Evolutionary conservation across 2,797 vertebrate genomes (phyloP), one percentile per base, ranked within the genome.

Genomic region (Rhabdophis nuchalis): DNA sequence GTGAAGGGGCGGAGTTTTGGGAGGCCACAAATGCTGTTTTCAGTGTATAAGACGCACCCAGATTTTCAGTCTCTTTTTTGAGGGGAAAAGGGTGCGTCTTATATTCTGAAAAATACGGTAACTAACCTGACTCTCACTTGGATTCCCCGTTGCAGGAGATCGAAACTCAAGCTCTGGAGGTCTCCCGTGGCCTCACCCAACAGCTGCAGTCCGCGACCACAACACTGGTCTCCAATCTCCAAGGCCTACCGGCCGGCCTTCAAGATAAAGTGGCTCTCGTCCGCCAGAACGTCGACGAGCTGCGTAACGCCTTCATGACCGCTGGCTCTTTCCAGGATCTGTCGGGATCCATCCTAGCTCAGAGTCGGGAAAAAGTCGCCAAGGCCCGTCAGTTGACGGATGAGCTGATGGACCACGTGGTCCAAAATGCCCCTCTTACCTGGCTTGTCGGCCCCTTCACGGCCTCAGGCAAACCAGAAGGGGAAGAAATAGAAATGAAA

Each of bases 381-480:
- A 91, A 60, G 29, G 97, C 96, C 87, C 94, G 96, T 0, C 96
- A 98, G 93, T 98, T 98, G 92, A 94, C 99, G 90, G 98, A 99
- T 1, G 98, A 97, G 60, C 97, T 98, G 87, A 96, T 99, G 95
- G 98, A 98, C 6, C 98, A 98, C 0, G 97, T 99, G 23, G 96
- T 98, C 1, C 97, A 97, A 94, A 99, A 98, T 95, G 97, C 97
- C 0, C 98, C 99, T 0, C 96, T 99, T 77, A 99, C 97, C 87
- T 99, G 99, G 99, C 95, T 99, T 14, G 99, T 99, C 94, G 99
- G 99, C 29, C 99, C 99, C 23, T 99, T 99, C 0, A 93, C 98
- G 16, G 98, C 99, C 0, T 95, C 96, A 0, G 23, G 95, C 64
- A 60, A 91, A 0, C 90, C 61, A 18, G 52, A 68, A 13, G 93